A percentile compares a stretch with the other conserved stretches of the same genome.
Evolutionary conservation across 2,113 vertebrate species (phyloP).

Genomic region (Terrapene triunguis): DNA sequence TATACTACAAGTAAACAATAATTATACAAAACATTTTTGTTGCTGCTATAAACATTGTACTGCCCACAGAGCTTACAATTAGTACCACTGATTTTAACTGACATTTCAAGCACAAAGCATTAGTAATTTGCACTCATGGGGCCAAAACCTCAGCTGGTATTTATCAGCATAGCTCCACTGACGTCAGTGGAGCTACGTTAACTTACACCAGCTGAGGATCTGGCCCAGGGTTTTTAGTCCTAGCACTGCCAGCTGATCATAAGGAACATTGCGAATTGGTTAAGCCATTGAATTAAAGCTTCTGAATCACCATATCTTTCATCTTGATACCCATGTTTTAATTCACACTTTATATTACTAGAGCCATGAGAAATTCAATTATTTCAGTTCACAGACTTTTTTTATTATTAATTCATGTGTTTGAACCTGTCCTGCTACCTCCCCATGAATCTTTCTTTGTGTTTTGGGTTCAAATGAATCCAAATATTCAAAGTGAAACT

Average conservation of each 20-base stretch:
- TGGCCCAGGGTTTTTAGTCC: constrained; percentile 35
- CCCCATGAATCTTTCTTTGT: background rate
- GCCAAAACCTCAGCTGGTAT: constrained; percentile 3
- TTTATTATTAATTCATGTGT: background rate
- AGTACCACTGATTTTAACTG: constrained; percentile 54
- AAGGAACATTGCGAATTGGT: background rate
- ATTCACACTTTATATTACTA: background rate
- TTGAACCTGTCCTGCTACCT: background rate
- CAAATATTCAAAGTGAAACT: background rate
- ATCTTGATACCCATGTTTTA: constrained; percentile 17
- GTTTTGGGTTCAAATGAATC: background rate
- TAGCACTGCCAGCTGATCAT: background rate
- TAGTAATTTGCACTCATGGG: constrained; percentile 47
- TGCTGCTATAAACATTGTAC: constrained; percentile 43
- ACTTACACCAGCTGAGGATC: background rate
- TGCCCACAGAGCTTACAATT: constrained; percentile 46
- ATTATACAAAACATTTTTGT: constrained; percentile 19
- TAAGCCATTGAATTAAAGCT: constrained; percentile 12
- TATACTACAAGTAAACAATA: constrained; percentile 61
- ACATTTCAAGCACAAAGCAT: constrained; percentile 50
- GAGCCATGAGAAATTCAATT: background rate
- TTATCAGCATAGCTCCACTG: background rate
- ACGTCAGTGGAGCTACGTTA: background rate
- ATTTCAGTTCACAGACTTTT: constrained; percentile 14
- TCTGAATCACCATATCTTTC: background rate